Evolutionary conservation across 2,888 invertebrate species (phyloP), one percentile per base, ranked within the genome.

Genomic region (Byasa hedistus): DNA sequence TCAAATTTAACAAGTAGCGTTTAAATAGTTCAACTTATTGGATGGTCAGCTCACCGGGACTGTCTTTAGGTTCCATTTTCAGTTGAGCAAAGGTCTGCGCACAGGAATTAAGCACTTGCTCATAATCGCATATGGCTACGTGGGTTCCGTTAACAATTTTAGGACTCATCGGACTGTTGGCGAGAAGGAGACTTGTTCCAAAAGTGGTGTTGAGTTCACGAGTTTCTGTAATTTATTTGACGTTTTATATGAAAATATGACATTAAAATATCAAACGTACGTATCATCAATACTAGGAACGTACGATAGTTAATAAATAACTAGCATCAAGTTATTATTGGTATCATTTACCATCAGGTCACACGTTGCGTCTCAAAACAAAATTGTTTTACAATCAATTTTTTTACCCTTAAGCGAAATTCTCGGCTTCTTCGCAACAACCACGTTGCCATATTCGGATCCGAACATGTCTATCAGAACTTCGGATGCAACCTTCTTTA

Each of bases 141-240:
- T 97, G 98, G 59, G 97, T 98, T 4, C 97, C 98, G 76, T 98
- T 98, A 3, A 98, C 97, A 61, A 99, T 96, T 91, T 98, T 99
- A 0, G 99, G 99, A 7, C 98, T 98, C 96, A 97, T 97, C 1
- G 98, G 98, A 2, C 97, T 97, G 86, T 99, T 99, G 61, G 98
- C 97, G 60, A 99, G 92, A 27, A 99, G 93, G 2, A 99, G 93
- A 79, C 98, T 98, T 57, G 98, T 97, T 51, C 98, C 98, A 77
- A 98, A 99, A 51, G 96, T 95, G 63, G 96, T 96, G 79, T 96
- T 97, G 73, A 95, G 93, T 78, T 96, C 95, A 72, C 95, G 95
- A 1, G 96, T 97, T 83, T 97, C 97, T 96, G 78, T 51, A 59
- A 54, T 19, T n/a, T 3, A 44, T 3, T 3, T n/a, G 10, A 51